These are phyloP conservation scores for Myathropa florea DNA, from an alignment of 2,888 invertebrate genomes.

Conservation along the genomic window DNA sequence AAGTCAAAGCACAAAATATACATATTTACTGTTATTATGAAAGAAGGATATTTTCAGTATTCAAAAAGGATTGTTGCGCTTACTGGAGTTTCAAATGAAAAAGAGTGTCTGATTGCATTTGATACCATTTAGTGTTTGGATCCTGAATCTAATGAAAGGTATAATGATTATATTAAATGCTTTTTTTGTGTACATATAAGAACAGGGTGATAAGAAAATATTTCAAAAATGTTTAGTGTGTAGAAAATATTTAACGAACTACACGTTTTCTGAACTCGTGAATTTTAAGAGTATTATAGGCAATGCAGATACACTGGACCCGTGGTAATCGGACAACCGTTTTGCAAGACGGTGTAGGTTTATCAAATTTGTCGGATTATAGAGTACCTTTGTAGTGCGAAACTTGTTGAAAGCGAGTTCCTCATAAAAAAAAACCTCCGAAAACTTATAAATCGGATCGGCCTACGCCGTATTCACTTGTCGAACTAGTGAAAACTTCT, in stretches of 20 bases:
- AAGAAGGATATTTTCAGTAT: neutral
- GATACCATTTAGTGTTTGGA: constrained; percentile 16
- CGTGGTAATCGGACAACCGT: too few species aligned
- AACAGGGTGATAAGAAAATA: constrained; percentile 27
- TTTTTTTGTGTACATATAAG: neutral
- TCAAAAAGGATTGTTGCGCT: neutral
- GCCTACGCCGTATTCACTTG: too few species aligned
- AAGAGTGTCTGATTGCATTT: constrained; percentile 17
- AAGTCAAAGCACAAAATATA: neutral
- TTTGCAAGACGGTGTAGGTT: too few species aligned
- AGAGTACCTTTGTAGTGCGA: too few species aligned
- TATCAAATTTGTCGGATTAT: too few species aligned
- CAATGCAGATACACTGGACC: too few species aligned
- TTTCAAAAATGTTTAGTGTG: neutral
- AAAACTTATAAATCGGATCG: too few species aligned
- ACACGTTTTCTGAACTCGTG: too few species aligned
- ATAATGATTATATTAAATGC: neutral
- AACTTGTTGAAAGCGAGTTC: too few species aligned
- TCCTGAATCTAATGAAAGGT: constrained; percentile 15
- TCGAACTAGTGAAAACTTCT: too few species aligned
- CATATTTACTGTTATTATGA: neutral
- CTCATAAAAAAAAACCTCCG: too few species aligned
- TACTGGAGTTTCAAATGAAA: neutral
- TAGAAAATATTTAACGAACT: neutral
- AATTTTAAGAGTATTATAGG: too few species aligned